These are phyloP conservation scores for Drosophila carrolli DNA, from an alignment of 1,140 invertebrate species.

Conservation along the genomic window DNA sequence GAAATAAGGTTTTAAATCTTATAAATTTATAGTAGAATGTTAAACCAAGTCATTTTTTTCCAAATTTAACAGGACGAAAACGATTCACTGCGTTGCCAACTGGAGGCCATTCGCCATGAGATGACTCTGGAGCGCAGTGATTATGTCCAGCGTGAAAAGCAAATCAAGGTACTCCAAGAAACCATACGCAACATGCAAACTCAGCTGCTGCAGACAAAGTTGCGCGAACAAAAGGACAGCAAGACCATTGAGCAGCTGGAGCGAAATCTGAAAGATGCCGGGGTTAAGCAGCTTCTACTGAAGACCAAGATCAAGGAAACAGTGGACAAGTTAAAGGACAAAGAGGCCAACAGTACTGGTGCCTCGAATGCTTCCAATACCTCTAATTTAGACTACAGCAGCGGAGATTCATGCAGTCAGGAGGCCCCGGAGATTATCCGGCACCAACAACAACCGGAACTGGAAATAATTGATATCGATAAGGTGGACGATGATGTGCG, in stretches of 20 bases:
- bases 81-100: slow-evolving; percentile 94
- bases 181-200: slow-evolving; percentile 93
- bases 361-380: slow-evolving; percentile 42
- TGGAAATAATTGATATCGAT: slow-evolving; percentile 75
- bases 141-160: slow-evolving; percentile 85
- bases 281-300: slow-evolving; percentile 70
- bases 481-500: slow-evolving; percentile 78
- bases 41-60: too few relatives aligned
- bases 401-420: slow-evolving; percentile 41
- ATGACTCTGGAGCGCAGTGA: slow-evolving; percentile 89
- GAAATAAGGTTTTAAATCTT: too few relatives aligned
- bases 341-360: slow-evolving; percentile 35
- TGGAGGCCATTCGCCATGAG: slow-evolving; percentile 98
- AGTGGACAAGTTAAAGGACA: slow-evolving; percentile 63
- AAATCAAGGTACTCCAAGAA: slow-evolving; percentile 87
- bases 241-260: slow-evolving; percentile 87
- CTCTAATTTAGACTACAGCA: slow-evolving; percentile 64
- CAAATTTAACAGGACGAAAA: slow-evolving; percentile 89
- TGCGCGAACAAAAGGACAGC: slow-evolving; percentile 88
- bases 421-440: slow-evolving; percentile 10
- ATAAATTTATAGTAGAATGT: too few relatives aligned
- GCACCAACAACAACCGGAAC: slow-evolving; percentile 23
- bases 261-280: slow-evolving; percentile 85
- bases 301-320: slow-evolving; percentile 79
- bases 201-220: slow-evolving; percentile 88